Evolutionary conservation across 2,113 vertebrate species (phyloP).

Genomic region (Pachycephala philippinensis): DNA sequence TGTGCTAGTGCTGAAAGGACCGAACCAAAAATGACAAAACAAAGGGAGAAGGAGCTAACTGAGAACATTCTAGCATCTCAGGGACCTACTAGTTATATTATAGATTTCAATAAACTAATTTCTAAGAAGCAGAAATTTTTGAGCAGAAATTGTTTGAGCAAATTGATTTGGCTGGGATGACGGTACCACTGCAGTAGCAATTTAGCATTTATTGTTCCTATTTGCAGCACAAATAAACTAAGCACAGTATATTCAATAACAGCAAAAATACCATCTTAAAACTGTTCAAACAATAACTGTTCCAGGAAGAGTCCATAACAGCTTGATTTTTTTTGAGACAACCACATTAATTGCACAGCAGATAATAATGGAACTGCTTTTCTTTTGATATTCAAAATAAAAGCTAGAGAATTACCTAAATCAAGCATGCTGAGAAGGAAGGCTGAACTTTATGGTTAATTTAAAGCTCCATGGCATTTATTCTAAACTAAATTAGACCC

Average conservation of each 20-base stretch:
- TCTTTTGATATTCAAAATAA: not conserved
- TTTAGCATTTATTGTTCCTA: not conserved
- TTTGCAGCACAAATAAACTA: not conserved
- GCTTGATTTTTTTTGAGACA: not conserved
- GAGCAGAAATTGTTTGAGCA: not conserved
- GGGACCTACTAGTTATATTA: not conserved
- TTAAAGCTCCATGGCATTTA: not conserved
- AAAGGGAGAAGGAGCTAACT: not conserved
- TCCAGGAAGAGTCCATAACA: not conserved
- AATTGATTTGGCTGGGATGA: not conserved
- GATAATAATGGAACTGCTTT: not conserved
- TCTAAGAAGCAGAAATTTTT: not conserved
- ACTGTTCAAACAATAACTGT: not conserved
- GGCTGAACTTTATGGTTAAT: not conserved
- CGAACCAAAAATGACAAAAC: not conserved
- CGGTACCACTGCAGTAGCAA: not conserved
- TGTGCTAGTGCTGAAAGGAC: not conserved
- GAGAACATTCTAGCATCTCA: not conserved
- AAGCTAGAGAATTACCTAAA: not conserved
- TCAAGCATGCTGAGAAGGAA: not conserved
- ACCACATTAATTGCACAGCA: not conserved
- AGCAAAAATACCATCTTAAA: not conserved
- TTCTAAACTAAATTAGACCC: not conserved
- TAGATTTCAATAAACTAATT: not conserved
- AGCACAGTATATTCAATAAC: not conserved